Percentiles rank a stretch among this genome's conserved stretches.
Conservation (phyloP, 2,113 vertebrate species). For the Heliornis fulica region DNA sequence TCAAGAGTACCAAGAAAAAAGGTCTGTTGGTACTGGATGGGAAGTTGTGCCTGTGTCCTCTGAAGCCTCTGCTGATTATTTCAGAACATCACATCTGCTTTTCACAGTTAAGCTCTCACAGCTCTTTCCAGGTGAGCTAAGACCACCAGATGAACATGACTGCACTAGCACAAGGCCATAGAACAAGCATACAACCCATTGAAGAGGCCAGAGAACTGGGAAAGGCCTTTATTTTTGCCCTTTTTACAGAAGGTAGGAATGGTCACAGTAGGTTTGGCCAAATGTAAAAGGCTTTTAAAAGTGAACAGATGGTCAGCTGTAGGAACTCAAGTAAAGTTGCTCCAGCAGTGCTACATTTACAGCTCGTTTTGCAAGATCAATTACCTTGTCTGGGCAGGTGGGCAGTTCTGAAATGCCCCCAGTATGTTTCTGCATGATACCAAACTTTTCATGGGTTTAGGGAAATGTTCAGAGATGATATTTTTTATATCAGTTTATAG, state of each 20-base stretch:
- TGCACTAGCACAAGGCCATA: not conserved
- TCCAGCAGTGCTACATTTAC: not conserved
- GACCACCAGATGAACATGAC: not conserved
- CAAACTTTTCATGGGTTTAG: not conserved
- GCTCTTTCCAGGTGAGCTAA: not conserved
- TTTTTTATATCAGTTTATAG: constrained; percentile 12
- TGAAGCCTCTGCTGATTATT: not conserved
- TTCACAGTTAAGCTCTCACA: not conserved
- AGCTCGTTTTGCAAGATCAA: not conserved
- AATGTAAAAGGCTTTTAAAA: not conserved
- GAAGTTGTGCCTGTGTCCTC: not conserved
- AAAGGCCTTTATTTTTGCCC: not conserved
- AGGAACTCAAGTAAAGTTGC: not conserved
- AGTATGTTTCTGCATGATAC: not conserved
- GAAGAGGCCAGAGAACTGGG: not conserved
- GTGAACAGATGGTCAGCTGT: not conserved
- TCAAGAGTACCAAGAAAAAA: not conserved
- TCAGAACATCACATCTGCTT: not conserved
- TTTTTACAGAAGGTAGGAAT: not conserved
- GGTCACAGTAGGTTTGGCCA: not conserved
- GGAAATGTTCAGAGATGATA: not conserved
- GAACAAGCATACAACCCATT: not conserved
- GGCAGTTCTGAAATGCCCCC: not conserved
- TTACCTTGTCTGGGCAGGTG: not conserved
- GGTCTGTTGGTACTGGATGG: not conserved